Evolutionary conservation across 2,113 vertebrate genomes (phyloP), one percentile per base, ranked within the genome.

Genomic region (Serinus canaria): DNA sequence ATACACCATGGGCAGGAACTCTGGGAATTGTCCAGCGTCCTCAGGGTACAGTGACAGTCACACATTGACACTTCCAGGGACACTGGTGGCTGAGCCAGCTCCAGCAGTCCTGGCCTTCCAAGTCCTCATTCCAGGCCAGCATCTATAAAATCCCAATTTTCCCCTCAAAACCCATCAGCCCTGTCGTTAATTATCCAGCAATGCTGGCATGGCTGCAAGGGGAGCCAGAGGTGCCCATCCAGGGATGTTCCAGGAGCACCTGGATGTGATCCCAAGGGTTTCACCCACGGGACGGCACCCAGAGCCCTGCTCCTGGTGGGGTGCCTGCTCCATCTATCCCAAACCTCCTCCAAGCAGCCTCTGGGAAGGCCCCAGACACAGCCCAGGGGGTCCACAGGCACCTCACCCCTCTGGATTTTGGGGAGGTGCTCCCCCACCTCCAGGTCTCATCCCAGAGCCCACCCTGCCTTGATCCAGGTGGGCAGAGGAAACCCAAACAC

Each of bases 211-310:
- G 10, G 28, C 30, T 15, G 35, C 62, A 15, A 49, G 31, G 21
- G 4, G 13, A 62, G 31, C 25, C 77, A 46, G 63, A 8, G 46
- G 13, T 10, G n/a, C 63, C 78, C 4, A 1, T 0, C 52, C 64
- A 1, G 0, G 19, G 3, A 0, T 4, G 47, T 20, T 33, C n/a
- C 7, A 14, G 47, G 25, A 23, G 13, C 68, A 3, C 14, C 11
- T 1, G 16, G 58, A 5, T 6, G 28, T 2, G 49, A 41, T 4
- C 43, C 31, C 27, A 0, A 21, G 69, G 39, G 43, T 9, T 24
- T 13, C 1, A 4, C 15, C 2, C 3, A 2, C 3, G 0, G 1
- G 4, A 3, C 3, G 15, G 11, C 44, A 23, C 1, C 11, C 3
- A 3, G 55, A 23, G 43, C 53, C 24, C 41, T 10, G 43, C 24